Base-by-base conservation (phyloP, 2,888 invertebrate species). In the Onchidella celtica region DNA sequence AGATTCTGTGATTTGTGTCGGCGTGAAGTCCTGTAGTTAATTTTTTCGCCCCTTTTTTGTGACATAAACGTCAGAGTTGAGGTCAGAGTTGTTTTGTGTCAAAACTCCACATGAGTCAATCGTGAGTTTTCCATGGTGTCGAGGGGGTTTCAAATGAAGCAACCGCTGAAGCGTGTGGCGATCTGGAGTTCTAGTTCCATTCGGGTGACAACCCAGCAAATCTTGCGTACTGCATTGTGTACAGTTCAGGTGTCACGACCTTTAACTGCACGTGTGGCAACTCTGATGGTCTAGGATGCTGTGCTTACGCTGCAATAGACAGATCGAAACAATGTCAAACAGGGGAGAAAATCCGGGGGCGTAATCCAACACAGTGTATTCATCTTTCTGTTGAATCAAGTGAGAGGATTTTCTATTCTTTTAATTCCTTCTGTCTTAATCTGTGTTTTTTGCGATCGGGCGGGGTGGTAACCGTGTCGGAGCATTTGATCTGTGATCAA, bases 401-500 rank as follows among this genome's bases (percentile, higher is more conserved):
- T 70, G 70, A 70, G 32, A 29, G 32, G 32, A 36, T 36, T 38
- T 61, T 73, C 36, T 59, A 59, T 59, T 73, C 36, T 61, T 47
- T 47, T 47, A 47, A 47, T 17, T 73, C 73, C 73, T 38, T 55
- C 63, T 74, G 65, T 40, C 63, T 65, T 75, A 75, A 63, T 75
- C 65, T 75, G 63, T 29, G 57, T 57, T n/a, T 75, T 75, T 75
- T 75, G 14, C 14, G 73, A 27, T 24, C 36, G 1, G 61, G 65
- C 47, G 47, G 75, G 75, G 63, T n/a, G 75, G 66, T 68, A 57
- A 77, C 57, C 34, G 76, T 76, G 68, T 77, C 68, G 77, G 36
- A 36, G 68, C 68, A 32, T 32, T 77, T 77, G 77, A 77, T 66
- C 77, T 55, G 55, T 57, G 77, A 77, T 77, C 77, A 77, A 66